A percentile compares a stretch with the other conserved stretches of the same genome.
Conservation (phyloP, 2,797 vertebrate genomes). For the Ctenochaetus hawaiiensis region DNA sequence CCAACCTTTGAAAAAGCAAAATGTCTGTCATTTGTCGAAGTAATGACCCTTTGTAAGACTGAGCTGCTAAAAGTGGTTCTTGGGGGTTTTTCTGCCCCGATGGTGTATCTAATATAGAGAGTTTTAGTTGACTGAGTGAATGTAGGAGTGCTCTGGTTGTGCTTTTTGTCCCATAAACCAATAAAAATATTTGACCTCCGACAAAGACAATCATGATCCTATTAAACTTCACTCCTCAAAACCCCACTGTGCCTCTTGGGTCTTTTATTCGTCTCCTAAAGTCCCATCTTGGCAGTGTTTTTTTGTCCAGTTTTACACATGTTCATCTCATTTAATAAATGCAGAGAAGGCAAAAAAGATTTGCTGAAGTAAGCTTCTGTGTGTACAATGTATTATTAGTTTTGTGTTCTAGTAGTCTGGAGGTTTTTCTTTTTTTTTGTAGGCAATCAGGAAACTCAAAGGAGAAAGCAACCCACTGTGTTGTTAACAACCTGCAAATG, state of each 20-base stretch:
- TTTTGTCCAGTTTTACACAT: slow-evolving; percentile 36
- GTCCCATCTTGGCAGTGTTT: slow-evolving; percentile 3
- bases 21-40: slow-evolving; percentile 72
- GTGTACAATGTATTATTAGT: slow-evolving; percentile 29
- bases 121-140: slow-evolving; percentile 62
- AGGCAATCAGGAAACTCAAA: slow-evolving; percentile 34
- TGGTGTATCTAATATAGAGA: slow-evolving; percentile 54
- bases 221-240: slow-evolving; percentile 77
- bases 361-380: slow-evolving; percentile 45
- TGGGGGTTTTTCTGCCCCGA: slow-evolving; percentile 30
- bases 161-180: slow-evolving; percentile 68
- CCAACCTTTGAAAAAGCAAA: slow-evolving; percentile 63
- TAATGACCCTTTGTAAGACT: slow-evolving; percentile 60
- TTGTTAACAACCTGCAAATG: slow-evolving; percentile 59
- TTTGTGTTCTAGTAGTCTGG: slow-evolving; percentile 35
- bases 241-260: slow-evolving; percentile 49
- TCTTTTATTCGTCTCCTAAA: slow-evolving; percentile 44
- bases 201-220: slow-evolving; percentile 67
- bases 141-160: slow-evolving; percentile 66
- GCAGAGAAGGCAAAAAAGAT: slow-evolving; percentile 38
- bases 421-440: slow-evolving; percentile 31
- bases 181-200: slow-evolving; percentile 69
- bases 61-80: slow-evolving; percentile 49
- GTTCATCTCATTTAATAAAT: slow-evolving; percentile 36
- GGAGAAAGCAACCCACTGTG: slow-evolving; percentile 44